These are phyloP conservation scores for Brachionus koreanus DNA, from an alignment of 1,140 invertebrate species.

Conservation along the genomic window DNA sequence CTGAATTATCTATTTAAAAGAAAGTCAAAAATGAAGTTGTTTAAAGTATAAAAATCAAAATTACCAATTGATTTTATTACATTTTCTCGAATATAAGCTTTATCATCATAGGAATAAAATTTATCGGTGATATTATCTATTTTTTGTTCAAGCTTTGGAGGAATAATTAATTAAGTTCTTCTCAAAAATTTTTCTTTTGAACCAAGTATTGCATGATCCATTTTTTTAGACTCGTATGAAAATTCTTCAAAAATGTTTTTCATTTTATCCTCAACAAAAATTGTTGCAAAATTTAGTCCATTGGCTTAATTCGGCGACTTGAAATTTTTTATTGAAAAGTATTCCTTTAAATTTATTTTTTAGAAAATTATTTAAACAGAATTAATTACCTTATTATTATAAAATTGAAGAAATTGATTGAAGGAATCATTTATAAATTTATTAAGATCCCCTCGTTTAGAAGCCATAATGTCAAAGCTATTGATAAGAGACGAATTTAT, in stretches of 20 bases:
- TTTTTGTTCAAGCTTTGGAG: not conserved
- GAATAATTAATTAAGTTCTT: not conserved
- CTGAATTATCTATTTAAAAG: not conserved
- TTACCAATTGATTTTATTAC: not conserved
- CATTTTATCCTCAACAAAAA: not conserved
- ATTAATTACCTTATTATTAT: not conserved
- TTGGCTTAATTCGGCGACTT: not conserved
- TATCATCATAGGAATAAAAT: not conserved
- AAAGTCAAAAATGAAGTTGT: not conserved
- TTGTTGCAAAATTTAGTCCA: not conserved
- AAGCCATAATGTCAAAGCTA: not conserved
- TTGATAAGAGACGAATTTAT: not conserved
- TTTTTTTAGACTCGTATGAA: not conserved
- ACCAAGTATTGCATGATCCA: not conserved
- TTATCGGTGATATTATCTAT: not conserved
- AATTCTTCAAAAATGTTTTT: not conserved
- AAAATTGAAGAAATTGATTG: not conserved
- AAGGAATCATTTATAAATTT: not conserved
- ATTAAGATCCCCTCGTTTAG: not conserved
- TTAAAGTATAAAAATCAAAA: not conserved
- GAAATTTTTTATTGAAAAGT: not conserved
- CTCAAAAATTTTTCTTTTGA: not conserved
- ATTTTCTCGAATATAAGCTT: not conserved
- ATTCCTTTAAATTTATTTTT: constrained; percentile 4
- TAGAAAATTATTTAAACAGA: not conserved